Base-by-base conservation (phyloP, 2,888 invertebrate species). In the Melipona beecheii region DNA sequence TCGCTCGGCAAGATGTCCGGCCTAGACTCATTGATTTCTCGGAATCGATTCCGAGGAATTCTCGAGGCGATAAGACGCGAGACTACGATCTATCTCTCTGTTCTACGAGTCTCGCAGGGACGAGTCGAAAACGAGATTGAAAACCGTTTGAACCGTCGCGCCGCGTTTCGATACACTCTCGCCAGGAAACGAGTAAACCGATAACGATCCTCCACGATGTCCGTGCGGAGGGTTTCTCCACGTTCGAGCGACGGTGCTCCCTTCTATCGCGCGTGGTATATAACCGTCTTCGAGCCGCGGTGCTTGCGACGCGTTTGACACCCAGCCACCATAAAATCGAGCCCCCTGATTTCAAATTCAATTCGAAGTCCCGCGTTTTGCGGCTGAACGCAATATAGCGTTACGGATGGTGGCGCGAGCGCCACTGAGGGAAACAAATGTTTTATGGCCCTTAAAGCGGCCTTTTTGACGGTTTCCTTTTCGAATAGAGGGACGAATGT, bases 331-430 rank as follows among this genome's bases (percentile, higher is more conserved):
- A 92, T 93, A 93, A 94, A 93, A 92, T 93, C 92, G 92, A 91
- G 91, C 86, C 90, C 90, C 91, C 91, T 92, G 92, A 93, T 93
- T 94, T 94, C 90, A 91, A 93, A 94, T 94, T 94, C 94, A 93
- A 93, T 93, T 93, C 91, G 87, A 93, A 93, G 93, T 92, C 92
- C 91, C 86, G 86, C 87, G 86, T 77, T 43, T 84, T 75, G 86
- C 89, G 85, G 89, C 83, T 74, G 83, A 87, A 88, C 80, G 91
- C 90, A 92, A 92, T 92, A 92, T 91, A 91, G 83, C 83, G 66
- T 68, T 78, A n/a, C 58, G 86, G 78, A 36, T 31, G 58, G 77
- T 78, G 86, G 84, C 80, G 84, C 81, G 85, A 87, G 85, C 86
- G 84, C 72, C 84, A 87, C 84, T 87, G 84, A 89, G 91, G 92